phyloP scores from a whole-genome alignment of 2,113 vertebrate genomes.

The Phyllostomus hastatus region DNA sequence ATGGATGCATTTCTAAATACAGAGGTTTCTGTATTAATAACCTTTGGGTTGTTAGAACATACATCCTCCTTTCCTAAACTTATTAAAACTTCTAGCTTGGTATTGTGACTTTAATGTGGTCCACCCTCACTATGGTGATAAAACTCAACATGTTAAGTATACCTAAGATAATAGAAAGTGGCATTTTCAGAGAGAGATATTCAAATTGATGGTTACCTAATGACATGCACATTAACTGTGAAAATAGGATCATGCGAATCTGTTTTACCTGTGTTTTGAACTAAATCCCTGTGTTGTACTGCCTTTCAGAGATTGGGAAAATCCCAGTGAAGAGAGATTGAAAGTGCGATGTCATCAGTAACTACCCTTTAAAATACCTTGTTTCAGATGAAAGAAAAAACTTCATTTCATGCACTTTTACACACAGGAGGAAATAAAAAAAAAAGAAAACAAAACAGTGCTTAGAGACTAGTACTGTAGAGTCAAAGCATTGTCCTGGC shows the following conservation, averaged over 20 bases:
- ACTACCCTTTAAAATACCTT: neutral
- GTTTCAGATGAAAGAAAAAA: neutral
- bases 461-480: neutral
- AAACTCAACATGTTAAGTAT: neutral
- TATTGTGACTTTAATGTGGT: neutral
- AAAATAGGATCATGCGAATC: neutral
- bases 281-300: neutral
- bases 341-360: neutral
- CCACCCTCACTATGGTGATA: neutral
- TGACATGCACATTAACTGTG: neutral
- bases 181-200: neutral
- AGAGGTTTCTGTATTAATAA: neutral
- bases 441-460: neutral
- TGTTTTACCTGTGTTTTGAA: neutral
- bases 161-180: neutral
- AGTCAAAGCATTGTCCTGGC: neutral
- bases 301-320: neutral
- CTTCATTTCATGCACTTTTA: neutral
- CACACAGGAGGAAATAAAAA: neutral
- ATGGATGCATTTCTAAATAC: neutral
- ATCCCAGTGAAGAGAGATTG: neutral
- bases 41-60: neutral
- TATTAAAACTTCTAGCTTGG: neutral
- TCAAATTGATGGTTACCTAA: no score
- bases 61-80: neutral